Evolutionary conservation across 2,797 vertebrate genomes (phyloP).

Genomic region (Tolypeutes matacus): DNA sequence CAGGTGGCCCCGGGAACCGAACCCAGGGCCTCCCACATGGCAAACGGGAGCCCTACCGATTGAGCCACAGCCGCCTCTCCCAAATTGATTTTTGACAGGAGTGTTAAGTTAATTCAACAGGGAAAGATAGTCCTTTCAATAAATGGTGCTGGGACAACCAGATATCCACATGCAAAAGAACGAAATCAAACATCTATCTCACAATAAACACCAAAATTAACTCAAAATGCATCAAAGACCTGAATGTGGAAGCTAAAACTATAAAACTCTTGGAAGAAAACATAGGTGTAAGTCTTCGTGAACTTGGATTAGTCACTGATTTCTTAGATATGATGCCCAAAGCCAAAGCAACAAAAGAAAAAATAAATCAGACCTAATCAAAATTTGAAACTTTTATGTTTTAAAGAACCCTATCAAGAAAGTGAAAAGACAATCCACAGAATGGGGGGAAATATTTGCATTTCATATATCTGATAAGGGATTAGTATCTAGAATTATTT

Average conservation of each 20-base stretch:
- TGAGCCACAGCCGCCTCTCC: too few species aligned
- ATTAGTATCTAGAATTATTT: not conserved
- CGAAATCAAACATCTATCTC: not conserved
- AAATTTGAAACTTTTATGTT: not conserved
- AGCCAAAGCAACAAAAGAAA: not conserved
- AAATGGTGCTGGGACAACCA: not conserved
- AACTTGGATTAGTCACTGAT: not conserved
- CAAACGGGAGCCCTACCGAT: too few species aligned
- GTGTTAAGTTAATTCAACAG: not conserved
- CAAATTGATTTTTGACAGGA: not conserved
- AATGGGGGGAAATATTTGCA: not conserved
- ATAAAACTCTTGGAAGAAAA: constrained; percentile 17
- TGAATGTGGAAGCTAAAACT: not conserved
- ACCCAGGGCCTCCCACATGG: too few species aligned
- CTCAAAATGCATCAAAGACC: not conserved
- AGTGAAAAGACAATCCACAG: not conserved
- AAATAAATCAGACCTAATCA: not conserved
- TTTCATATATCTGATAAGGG: not conserved
- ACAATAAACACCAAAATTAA: not conserved
- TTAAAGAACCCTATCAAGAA: not conserved
- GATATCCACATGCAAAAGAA: constrained; percentile 5
- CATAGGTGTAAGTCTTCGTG: not conserved
- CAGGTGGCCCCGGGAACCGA: too few species aligned
- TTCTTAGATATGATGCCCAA: not conserved
- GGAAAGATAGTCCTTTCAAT: not conserved